phyloP scores from a whole-genome alignment of 2,797 vertebrate species.

The Avahi laniger region DNA sequence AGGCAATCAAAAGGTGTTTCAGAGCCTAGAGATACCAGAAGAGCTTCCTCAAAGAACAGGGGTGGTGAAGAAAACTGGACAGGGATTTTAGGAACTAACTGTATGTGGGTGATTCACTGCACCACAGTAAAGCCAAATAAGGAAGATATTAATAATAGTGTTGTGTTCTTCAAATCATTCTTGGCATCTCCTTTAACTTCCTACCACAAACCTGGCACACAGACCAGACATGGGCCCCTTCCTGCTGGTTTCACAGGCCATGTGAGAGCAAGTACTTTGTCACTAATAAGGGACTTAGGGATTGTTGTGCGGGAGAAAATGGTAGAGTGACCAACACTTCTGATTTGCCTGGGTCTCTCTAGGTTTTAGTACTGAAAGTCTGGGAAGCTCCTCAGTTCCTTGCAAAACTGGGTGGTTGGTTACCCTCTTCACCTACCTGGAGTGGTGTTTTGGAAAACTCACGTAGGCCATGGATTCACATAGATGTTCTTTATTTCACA shows the following conservation, averaged over 20 bases:
- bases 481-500: background rate
- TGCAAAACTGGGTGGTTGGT: background rate
- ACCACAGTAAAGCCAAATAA: background rate
- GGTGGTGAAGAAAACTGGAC: background rate
- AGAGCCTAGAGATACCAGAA: background rate
- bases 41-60: background rate
- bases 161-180: background rate
- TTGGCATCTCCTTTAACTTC: background rate
- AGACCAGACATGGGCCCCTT: background rate
- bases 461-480: background rate
- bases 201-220: background rate
- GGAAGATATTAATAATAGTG: background rate
- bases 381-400: background rate
- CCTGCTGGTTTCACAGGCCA: background rate
- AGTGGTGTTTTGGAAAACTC: background rate
- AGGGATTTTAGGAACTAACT: background rate
- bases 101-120: rapidly evolving
- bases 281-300: background rate
- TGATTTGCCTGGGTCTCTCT: background rate
- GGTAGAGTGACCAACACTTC: background rate
- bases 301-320: background rate
- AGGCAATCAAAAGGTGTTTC: background rate
- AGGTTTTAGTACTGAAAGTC: background rate
- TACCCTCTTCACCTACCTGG: background rate
- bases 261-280: background rate